These are phyloP conservation scores for Acronicta alni DNA, from an alignment of 2,888 invertebrate genomes.

Conservation along the genomic window DNA sequence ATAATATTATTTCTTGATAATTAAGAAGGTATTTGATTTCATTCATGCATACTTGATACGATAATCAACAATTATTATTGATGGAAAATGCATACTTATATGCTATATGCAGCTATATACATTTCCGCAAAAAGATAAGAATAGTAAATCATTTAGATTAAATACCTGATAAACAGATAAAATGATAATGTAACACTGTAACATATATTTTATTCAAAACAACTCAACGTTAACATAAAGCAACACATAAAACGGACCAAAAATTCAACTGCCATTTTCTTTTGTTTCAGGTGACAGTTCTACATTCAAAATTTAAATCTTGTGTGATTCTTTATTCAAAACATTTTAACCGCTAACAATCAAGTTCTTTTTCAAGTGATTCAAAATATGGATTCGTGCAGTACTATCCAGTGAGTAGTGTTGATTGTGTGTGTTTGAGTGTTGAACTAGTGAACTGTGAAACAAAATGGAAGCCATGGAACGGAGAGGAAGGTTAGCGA, in stretches of 20 bases:
- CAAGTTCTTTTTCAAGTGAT: slow-evolving; percentile 25
- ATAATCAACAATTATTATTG: background rate
- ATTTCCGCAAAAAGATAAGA: slow-evolving; percentile 5
- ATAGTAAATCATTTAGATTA: slow-evolving; percentile 8
- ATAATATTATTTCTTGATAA: background rate
- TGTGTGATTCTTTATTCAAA: slow-evolving; percentile 23
- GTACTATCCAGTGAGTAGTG: slow-evolving; percentile 58
- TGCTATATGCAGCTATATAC: background rate
- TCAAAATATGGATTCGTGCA: slow-evolving; percentile 56
- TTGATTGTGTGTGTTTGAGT: slow-evolving; percentile 50
- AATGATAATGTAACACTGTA: slow-evolving; percentile 3
- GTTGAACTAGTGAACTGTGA: slow-evolving; percentile 35
- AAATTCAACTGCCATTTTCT: slow-evolving; percentile 27
- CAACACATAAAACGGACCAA: slow-evolving; percentile 5
- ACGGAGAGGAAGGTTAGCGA: slow-evolving; percentile 72
- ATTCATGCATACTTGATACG: too few relatives aligned
- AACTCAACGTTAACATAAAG: slow-evolving; percentile 6
- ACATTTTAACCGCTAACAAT: slow-evolving; percentile 34
- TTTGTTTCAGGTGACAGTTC: slow-evolving; percentile 61
- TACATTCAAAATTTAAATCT: slow-evolving; percentile 15
- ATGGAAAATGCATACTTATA: background rate
- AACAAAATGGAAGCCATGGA: slow-evolving; percentile 84
- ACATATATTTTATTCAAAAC: slow-evolving; percentile 13
- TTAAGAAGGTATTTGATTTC: too few relatives aligned
- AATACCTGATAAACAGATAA: slow-evolving; percentile 7